These are phyloP conservation scores for Slavum lentiscoides DNA, from an alignment of 2,888 invertebrate species.

Conservation along the genomic window DNA sequence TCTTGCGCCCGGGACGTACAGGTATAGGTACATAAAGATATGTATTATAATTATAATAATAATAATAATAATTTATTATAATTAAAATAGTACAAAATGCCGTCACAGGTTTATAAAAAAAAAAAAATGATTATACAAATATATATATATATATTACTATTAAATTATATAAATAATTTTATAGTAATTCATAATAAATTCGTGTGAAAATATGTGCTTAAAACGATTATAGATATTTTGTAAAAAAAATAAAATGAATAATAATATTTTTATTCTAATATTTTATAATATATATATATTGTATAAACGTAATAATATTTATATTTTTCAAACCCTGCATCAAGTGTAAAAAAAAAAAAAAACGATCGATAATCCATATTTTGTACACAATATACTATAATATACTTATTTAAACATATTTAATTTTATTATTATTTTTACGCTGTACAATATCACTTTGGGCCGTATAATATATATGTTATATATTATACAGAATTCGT, in stretches of 20 bases:
- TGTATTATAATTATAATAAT: no score
- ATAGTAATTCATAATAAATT: not conserved
- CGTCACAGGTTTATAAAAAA: not conserved
- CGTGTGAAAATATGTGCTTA: constrained; percentile 5
- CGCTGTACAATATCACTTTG: constrained; percentile 26
- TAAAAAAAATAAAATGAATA: not conserved
- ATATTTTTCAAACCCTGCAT: constrained; percentile 16
- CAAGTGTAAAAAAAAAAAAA: not conserved
- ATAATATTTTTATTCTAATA: not conserved
- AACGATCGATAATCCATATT: not conserved
- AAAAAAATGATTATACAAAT: not conserved
- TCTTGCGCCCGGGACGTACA: not conserved
- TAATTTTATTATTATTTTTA: not conserved
- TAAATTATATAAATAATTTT: not conserved
- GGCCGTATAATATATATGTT: no score
- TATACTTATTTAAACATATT: not conserved
- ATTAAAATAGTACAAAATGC: not conserved
- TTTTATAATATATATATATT: not conserved
- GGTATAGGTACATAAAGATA: no score
- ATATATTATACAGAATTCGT: no score
- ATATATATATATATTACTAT: not conserved
- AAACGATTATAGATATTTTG: not conserved
- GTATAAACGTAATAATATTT: constrained; percentile 12
- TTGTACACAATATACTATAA: not conserved
- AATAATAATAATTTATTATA: no score